These are phyloP conservation scores for Scaptomyza tumidula DNA, from an alignment of 2,888 invertebrate species.

Conservation along the genomic window DNA sequence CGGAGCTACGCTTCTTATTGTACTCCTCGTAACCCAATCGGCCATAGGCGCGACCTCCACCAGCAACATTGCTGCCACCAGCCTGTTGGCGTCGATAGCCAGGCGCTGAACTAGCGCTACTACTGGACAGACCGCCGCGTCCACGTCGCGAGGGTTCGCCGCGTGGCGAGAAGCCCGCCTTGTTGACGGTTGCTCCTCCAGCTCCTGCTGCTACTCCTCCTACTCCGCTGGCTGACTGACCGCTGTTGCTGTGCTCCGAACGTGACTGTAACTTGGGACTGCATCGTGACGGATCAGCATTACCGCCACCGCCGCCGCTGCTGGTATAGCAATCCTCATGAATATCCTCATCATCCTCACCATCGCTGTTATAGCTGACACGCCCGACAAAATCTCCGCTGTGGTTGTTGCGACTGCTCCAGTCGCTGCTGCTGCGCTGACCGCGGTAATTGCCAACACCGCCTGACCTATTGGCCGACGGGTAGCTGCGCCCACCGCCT, in stretches of 20 bases:
- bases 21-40: constrained; percentile 80
- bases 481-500: constrained; percentile 63
- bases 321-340: constrained; percentile 87
- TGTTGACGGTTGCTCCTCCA: constrained; percentile 64
- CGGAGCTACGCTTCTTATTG: constrained; percentile 75
- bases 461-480: constrained; percentile 43
- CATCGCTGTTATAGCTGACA: constrained; percentile 79
- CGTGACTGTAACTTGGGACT: constrained; percentile 83
- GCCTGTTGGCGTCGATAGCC: constrained; percentile 83
- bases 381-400: constrained; percentile 62
- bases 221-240: constrained; percentile 17
- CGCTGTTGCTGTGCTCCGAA: constrained; percentile 35
- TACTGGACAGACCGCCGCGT: constrained; percentile 86
- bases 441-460: constrained; percentile 85
- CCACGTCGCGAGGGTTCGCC: constrained; percentile 96
- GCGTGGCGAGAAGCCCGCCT: constrained; percentile 92
- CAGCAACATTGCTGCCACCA: constrained; percentile 5
- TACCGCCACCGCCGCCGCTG: constrained; percentile 79
- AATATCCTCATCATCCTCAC: constrained; percentile 88
- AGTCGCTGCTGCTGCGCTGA: constrained; percentile 81
- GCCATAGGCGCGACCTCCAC: constrained; percentile 69
- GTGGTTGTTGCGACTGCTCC: constrained; percentile 83
- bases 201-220: constrained; percentile 56
- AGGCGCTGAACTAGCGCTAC: constrained; percentile 77
- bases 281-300: constrained; percentile 85